These are phyloP conservation scores for Poecilia picta DNA, from an alignment of 2,797 vertebrate genomes.

Conservation along the genomic window DNA sequence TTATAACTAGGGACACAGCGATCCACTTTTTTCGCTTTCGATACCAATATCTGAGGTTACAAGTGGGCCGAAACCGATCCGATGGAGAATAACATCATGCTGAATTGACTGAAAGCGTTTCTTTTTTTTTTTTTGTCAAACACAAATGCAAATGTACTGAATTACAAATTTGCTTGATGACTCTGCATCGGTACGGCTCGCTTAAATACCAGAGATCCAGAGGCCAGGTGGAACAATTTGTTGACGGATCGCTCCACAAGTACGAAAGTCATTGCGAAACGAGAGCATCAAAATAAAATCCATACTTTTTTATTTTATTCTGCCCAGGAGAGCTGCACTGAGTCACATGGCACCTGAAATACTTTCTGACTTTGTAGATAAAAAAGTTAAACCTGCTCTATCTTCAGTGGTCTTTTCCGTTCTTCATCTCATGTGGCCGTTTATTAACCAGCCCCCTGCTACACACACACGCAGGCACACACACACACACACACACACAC, in stretches of 20 bases:
- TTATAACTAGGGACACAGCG: too few relatives aligned
- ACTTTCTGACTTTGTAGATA: conserved; percentile 1
- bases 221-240: not conserved
- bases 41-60: too few relatives aligned
- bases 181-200: too few relatives aligned
- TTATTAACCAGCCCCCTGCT: conserved; percentile 8
- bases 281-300: not conserved
- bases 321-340: not conserved
- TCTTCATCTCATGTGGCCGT: conserved; percentile 5
- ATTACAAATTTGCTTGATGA: too few relatives aligned
- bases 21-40: too few relatives aligned
- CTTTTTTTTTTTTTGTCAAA: too few relatives aligned
- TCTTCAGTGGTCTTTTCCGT: conserved; percentile 14
- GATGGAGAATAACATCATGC: too few relatives aligned
- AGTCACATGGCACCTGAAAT: not conserved
- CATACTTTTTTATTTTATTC: not conserved
- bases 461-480: too few relatives aligned
- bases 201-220: not conserved
- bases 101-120: too few relatives aligned
- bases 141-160: too few relatives aligned
- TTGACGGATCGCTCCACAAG: not conserved
- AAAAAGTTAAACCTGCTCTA: conserved; percentile 27
- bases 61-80: too few relatives aligned
- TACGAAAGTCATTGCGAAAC: not conserved
- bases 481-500: not conserved